These are phyloP conservation scores for Thomomys bottae DNA, from an alignment of 2,113 vertebrate species.

Conservation along the genomic window DNA sequence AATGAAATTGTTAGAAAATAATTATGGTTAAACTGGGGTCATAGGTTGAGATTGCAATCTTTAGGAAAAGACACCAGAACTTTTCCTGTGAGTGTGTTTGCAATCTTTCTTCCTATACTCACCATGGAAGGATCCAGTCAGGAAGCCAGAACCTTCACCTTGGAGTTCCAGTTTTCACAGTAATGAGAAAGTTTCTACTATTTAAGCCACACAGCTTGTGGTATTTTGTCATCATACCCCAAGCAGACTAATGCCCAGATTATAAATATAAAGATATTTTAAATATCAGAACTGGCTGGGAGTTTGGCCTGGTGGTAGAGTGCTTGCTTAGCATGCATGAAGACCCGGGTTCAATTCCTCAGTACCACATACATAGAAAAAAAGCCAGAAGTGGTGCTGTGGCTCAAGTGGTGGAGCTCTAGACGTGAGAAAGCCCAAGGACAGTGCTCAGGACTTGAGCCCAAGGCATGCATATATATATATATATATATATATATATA, in stretches of 20 bases:
- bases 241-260: neutral
- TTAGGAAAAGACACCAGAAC: neutral
- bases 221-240: neutral
- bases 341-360: too few species aligned
- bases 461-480: too few species aligned
- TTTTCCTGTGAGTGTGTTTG: neutral
- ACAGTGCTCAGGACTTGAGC: too few species aligned
- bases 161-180: neutral
- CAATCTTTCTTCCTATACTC: neutral
- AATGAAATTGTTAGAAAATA: neutral
- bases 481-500: too few species aligned
- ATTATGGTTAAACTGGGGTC: neutral
- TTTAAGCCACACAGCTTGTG: neutral
- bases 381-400: too few species aligned
- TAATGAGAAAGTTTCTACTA: neutral
- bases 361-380: too few species aligned
- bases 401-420: too few species aligned
- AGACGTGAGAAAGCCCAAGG: too few species aligned
- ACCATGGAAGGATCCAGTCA: neutral
- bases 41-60: neutral
- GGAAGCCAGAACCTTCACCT: neutral
- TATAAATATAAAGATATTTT: slow-evolving; percentile 38
- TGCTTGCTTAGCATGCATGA: too few species aligned
- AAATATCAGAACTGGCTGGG: too few species aligned
- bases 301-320: too few species aligned